A percentile compares a stretch with the other conserved stretches of the same genome.
phyloP scores from a whole-genome alignment of 2,113 vertebrate species.

The Ia io region DNA sequence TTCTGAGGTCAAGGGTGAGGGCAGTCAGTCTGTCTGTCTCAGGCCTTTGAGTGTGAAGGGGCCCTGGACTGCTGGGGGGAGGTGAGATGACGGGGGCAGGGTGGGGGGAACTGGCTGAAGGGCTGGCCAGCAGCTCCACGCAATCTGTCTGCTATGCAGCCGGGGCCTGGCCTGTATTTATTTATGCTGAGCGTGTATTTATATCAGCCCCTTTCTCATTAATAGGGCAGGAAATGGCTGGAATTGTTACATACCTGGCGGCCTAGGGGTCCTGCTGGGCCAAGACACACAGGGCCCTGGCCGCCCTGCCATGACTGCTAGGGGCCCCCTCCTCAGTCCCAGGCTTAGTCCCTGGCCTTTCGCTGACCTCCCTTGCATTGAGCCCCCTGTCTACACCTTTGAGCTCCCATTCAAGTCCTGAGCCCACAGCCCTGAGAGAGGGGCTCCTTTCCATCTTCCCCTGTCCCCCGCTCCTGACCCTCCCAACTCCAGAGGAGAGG shows the following conservation, averaged over 20 bases:
- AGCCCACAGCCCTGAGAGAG: not conserved
- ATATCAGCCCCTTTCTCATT: constrained; percentile 75
- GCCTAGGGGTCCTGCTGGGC: constrained; percentile 60
- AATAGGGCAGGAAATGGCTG: constrained; percentile 84
- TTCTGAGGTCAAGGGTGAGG: not conserved
- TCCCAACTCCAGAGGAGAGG: not conserved
- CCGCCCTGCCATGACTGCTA: not conserved
- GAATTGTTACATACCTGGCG: constrained; percentile 85
- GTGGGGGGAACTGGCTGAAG: constrained; percentile 63
- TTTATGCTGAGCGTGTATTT: constrained; percentile 75
- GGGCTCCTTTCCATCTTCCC: not conserved
- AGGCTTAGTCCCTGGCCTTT: not conserved
- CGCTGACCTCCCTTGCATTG: not conserved
- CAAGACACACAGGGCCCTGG: constrained; percentile 81
- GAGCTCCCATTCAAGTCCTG: not conserved
- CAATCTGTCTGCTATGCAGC: constrained; percentile 85
- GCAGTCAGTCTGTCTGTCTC: constrained; percentile 8
- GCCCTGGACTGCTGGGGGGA: constrained; percentile 65
- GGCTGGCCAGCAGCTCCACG: constrained; percentile 72
- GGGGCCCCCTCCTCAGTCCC: constrained; percentile 50
- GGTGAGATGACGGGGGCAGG: not conserved
- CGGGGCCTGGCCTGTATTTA: constrained; percentile 75
- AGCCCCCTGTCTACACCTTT: not conserved
- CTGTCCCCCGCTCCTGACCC: not conserved
- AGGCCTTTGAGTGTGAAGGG: constrained; percentile 14